These are phyloP conservation scores for Sebastes trivittatus DNA, from an alignment of 2,797 vertebrate genomes.

Conservation along the genomic window DNA sequence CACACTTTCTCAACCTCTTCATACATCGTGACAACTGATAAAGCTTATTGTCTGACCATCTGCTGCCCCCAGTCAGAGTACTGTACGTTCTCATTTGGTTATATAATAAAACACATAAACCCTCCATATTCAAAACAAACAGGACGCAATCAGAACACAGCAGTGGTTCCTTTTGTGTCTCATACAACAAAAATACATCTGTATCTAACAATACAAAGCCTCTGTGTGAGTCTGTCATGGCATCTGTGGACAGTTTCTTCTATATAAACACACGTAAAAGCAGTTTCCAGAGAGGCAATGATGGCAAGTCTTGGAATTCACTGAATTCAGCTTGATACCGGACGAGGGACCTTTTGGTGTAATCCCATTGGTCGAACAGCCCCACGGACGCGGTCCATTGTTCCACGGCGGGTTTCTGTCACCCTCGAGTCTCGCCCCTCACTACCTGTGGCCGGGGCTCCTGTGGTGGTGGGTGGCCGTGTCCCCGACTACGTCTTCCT, in stretches of 20 bases:
- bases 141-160: conserved; percentile 49
- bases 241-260: conserved; percentile 40
- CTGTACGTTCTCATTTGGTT: conserved; percentile 58
- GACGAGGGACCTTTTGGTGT: conserved; percentile 39
- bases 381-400: conserved; percentile 36
- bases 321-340: conserved; percentile 89
- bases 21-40: conserved; percentile 33
- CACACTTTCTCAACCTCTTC: neutral
- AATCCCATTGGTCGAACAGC: conserved; percentile 45
- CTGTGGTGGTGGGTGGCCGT: conserved; percentile 70
- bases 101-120: conserved; percentile 63
- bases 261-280: conserved; percentile 65
- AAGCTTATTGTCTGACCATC: conserved; percentile 64
- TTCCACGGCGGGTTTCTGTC: conserved; percentile 15
- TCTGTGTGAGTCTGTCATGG: conserved; percentile 50
- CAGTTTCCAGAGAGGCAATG: conserved; percentile 72
- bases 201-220: conserved; percentile 64
- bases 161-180: conserved; percentile 48
- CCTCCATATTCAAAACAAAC: conserved; percentile 51
- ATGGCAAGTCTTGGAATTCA: conserved; percentile 91
- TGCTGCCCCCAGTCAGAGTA: conserved; percentile 16
- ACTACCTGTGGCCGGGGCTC: conserved; percentile 89
- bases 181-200: conserved; percentile 66
- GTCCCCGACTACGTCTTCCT: conserved; percentile 85
- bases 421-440: conserved; percentile 58